A percentile compares a stretch with the other conserved stretches of the same genome.
phyloP scores from a whole-genome alignment of 2,113 vertebrate genomes.

The Tetrax tetrax region DNA sequence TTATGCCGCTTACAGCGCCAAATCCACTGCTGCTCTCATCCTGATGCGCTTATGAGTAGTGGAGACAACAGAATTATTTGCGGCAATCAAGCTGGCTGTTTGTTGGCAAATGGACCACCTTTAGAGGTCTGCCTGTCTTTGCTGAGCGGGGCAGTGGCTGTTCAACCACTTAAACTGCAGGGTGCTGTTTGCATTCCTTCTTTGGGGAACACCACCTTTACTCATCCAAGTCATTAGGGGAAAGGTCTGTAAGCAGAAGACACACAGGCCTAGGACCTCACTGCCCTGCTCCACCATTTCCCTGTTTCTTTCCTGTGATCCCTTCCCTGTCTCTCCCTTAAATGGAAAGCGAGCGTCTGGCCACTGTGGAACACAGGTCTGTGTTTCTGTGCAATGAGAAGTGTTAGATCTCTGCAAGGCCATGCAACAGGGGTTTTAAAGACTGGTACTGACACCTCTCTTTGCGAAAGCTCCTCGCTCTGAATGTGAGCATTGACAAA shows the following conservation, averaged over 20 bases:
- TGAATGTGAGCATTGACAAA: neutral
- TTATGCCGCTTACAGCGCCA: neutral
- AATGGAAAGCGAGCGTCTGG: neutral
- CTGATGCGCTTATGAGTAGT: neutral
- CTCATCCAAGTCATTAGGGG: neutral
- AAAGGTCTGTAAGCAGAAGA: neutral
- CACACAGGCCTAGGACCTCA: neutral
- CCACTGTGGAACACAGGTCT: neutral
- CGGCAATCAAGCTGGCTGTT: neutral
- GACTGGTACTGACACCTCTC: neutral
- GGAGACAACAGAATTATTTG: neutral
- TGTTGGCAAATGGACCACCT: neutral
- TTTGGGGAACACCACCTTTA: neutral
- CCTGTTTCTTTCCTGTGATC: neutral
- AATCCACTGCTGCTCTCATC: neutral
- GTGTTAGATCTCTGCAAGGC: neutral
- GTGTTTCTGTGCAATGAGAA: neutral
- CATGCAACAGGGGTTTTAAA: neutral
- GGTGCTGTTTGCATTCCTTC: neutral
- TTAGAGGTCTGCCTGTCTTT: neutral
- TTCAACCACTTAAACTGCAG: neutral
- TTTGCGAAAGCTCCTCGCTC: neutral
- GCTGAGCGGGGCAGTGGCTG: neutral
- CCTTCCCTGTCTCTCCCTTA: neutral
- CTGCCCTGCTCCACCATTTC: accelerated